A percentile compares a stretch with the other conserved stretches of the same genome.
These are phyloP conservation scores for Psittacara wagleri DNA, from an alignment of 2,113 vertebrate species.

Conservation along the genomic window DNA sequence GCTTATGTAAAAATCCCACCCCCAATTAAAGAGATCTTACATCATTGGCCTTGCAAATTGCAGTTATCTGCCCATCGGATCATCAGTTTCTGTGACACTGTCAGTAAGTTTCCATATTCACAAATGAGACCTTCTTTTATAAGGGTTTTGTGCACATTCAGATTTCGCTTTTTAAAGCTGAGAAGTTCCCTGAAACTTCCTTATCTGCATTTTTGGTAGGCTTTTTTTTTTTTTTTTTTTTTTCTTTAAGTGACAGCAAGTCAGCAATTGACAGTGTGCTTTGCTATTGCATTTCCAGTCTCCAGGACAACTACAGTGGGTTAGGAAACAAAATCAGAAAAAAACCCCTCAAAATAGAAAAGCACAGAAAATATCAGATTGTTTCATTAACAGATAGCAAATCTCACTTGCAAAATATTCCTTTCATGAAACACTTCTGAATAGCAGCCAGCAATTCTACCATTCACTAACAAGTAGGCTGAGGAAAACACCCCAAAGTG, in stretches of 20 bases:
- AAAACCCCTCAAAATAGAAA: not conserved
- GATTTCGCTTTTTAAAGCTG: not conserved
- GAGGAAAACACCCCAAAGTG: not conserved
- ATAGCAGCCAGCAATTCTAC: not conserved
- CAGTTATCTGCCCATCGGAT: not conserved
- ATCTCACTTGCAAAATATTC: not conserved
- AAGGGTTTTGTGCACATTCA: not conserved
- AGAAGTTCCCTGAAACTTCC: not conserved
- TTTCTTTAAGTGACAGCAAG: not conserved
- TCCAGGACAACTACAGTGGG: not conserved
- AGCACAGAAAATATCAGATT: not conserved
- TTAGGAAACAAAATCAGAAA: not conserved
- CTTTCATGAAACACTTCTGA: not conserved
- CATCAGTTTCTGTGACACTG: not conserved
- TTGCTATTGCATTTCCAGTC: not conserved
- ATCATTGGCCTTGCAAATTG: not conserved
- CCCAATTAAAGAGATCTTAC: not conserved
- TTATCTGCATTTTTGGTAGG: not conserved
- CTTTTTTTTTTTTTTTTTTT: not conserved
- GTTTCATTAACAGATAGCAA: not conserved
- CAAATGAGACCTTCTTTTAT: not conserved
- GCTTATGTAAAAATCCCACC: not conserved
- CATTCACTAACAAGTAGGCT: not conserved
- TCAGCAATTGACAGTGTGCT: fast-evolving
- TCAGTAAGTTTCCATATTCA: not conserved